A percentile compares a stretch with the other conserved stretches of the same genome.
Conservation (phyloP, 2,113 vertebrate genomes). For the Microtus montanus region DNA sequence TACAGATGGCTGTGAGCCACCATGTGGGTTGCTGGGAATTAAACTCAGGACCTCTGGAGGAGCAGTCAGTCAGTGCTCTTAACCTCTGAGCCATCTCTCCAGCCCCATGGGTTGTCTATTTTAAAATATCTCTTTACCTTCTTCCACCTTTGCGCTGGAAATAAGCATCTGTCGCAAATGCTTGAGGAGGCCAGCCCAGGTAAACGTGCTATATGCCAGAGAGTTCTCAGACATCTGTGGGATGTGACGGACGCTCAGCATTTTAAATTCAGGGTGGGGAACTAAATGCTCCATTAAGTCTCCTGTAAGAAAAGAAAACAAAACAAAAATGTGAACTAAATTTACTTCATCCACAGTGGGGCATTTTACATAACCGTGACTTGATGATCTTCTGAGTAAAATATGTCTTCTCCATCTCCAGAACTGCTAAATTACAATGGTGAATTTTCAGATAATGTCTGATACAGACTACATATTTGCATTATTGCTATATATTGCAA, state of each 20-base stretch:
- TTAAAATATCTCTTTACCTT: conserved; percentile 86
- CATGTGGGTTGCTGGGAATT: too few relatives aligned
- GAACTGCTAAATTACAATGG: conserved; percentile 50
- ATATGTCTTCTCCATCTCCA: conserved; percentile 18
- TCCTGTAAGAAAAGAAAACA: conserved; percentile 84
- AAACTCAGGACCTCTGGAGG: too few relatives aligned
- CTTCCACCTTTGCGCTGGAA: conserved; percentile 95
- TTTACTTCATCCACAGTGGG: conserved; percentile 13
- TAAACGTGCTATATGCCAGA: conserved; percentile 92
- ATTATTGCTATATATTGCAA: too few relatives aligned
- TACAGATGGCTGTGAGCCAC: too few relatives aligned
- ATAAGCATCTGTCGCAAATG: conserved; percentile 97
- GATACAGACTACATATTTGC: background rate
- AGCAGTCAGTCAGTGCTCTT: too few relatives aligned
- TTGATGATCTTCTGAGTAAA: conserved; percentile 2
- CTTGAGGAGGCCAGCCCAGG: conserved; percentile 93
- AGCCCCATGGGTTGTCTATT: conserved; percentile 64
- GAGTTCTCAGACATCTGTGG: conserved; percentile 93
- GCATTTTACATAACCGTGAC: background rate
- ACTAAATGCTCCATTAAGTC: conserved; percentile 91
- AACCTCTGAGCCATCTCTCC: too few relatives aligned
- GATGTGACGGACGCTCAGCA: conserved; percentile 92
- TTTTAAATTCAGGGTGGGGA: conserved; percentile 95
- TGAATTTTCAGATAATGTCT: conserved; percentile 32
- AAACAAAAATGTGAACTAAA: background rate